Conservation (phyloP, 53 echinoderm and acorn worm genomes). For the Paelopatides confundens region DNA sequence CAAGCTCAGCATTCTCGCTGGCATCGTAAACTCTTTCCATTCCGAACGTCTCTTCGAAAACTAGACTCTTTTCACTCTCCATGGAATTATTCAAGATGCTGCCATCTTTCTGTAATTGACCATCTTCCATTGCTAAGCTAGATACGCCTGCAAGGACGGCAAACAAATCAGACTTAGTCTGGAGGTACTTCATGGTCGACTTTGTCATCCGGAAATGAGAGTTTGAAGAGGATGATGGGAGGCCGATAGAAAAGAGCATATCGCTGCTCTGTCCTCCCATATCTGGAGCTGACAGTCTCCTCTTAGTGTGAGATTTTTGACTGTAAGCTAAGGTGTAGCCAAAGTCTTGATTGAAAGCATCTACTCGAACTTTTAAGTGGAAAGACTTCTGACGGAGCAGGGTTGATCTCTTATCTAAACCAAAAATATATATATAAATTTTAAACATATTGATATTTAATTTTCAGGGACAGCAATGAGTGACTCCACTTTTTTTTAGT, state of each 20-base stretch:
- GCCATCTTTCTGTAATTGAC: not conserved
- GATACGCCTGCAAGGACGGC: constrained; percentile 78
- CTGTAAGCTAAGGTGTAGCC: constrained; percentile 65
- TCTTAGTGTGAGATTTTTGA: not conserved
- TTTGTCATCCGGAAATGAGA: constrained; percentile 90
- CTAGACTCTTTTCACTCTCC: constrained; percentile 66
- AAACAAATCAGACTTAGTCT: constrained; percentile 86
- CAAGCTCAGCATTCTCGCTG: not conserved
- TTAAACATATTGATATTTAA: too few species aligned
- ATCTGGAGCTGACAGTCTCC: constrained; percentile 57
- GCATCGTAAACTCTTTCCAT: constrained; percentile 64
- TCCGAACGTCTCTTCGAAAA: constrained; percentile 78
- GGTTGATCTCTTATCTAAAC: constrained; percentile 35
- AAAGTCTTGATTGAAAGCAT: constrained; percentile 68
- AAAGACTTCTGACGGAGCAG: constrained; percentile 69
- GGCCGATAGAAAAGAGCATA: not conserved
- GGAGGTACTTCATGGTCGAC: constrained; percentile 82
- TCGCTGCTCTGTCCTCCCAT: constrained; percentile 25
- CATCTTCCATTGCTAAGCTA: constrained; percentile 71
- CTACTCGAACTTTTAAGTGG: constrained; percentile 74
- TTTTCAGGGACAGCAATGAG: too few species aligned
- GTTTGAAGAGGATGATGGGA: constrained; percentile 7
- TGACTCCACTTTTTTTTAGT: too few species aligned
- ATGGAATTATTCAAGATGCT: constrained; percentile 33
- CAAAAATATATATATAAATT: too few species aligned